Evolutionary conservation across 2,888 invertebrate genomes (phyloP).

Genomic region (Tetranychus truncatus): DNA sequence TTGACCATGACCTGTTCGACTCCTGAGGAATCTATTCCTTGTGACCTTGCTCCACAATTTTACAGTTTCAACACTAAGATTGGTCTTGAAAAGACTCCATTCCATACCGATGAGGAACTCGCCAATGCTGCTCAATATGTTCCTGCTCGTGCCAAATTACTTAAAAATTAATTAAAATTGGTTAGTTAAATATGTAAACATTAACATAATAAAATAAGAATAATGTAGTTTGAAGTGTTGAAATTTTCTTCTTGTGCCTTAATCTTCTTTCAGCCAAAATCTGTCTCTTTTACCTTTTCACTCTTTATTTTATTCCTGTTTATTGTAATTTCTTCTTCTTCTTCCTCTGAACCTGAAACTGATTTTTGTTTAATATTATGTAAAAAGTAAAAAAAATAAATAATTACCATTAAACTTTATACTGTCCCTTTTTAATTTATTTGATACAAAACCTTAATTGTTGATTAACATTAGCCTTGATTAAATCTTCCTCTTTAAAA

Average conservation of each 20-base stretch:
- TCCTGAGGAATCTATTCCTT: constrained; percentile 27
- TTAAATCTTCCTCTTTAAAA: not conserved
- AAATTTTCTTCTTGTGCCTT: not conserved
- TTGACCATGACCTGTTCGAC: constrained; percentile 27
- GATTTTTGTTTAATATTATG: not conserved
- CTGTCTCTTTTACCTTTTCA: not conserved
- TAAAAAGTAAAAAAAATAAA: not conserved
- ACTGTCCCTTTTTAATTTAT: too few species aligned
- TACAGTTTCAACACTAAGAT: constrained; percentile 27
- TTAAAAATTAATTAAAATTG: not conserved
- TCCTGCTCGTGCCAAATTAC: not conserved
- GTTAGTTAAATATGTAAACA: not conserved
- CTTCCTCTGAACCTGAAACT: not conserved
- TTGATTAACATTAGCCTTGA: not conserved
- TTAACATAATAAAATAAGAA: not conserved
- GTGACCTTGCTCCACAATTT: constrained; percentile 27
- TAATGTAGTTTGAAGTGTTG: not conserved
- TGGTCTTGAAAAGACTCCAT: constrained; percentile 20
- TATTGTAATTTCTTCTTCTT: not conserved
- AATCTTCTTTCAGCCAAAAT: not conserved
- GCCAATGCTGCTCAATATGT: constrained; percentile 5
- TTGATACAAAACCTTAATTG: too few species aligned
- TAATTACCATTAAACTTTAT: not conserved
- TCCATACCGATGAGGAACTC: constrained; percentile 7
- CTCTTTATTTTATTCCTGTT: not conserved